A percentile compares a stretch with the other conserved stretches of the same genome.
phyloP scores from a whole-genome alignment of 2,113 vertebrate genomes.

The Diadophis punctatus region DNA sequence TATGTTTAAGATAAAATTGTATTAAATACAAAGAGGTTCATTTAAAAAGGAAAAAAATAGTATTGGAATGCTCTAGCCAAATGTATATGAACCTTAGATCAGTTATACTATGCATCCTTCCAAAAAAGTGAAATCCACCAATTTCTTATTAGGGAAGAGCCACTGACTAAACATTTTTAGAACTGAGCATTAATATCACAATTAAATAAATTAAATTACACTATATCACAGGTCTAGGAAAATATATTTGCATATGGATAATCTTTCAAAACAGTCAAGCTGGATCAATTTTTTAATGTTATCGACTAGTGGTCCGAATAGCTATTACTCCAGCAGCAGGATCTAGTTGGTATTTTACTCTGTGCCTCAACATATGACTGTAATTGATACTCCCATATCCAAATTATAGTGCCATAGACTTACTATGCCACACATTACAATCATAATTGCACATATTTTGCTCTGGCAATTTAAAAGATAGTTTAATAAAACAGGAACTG shows the following conservation, averaged over 20 bases:
- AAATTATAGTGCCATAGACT: background rate
- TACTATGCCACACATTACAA: background rate
- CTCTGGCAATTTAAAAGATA: background rate
- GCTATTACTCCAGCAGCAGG: background rate
- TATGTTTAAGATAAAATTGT: background rate
- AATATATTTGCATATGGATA: background rate
- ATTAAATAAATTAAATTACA: background rate
- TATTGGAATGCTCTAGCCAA: background rate
- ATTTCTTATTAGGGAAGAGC: background rate
- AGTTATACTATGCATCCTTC: background rate
- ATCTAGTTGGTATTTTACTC: background rate
- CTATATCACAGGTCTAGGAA: background rate
- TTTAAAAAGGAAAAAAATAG: background rate
- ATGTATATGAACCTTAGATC: background rate
- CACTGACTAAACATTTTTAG: background rate
- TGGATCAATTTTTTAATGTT: background rate
- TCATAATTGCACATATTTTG: background rate
- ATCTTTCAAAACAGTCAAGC: background rate
- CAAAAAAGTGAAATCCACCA: background rate
- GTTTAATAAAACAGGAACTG: background rate
- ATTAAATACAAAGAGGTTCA: background rate
- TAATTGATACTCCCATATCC: background rate
- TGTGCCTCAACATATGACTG: too few relatives aligned
- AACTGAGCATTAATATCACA: background rate
- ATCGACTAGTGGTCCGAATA: background rate